Conservation (phyloP, 2,888 invertebrate species). For the Sarcophaga carnaria region DNA sequence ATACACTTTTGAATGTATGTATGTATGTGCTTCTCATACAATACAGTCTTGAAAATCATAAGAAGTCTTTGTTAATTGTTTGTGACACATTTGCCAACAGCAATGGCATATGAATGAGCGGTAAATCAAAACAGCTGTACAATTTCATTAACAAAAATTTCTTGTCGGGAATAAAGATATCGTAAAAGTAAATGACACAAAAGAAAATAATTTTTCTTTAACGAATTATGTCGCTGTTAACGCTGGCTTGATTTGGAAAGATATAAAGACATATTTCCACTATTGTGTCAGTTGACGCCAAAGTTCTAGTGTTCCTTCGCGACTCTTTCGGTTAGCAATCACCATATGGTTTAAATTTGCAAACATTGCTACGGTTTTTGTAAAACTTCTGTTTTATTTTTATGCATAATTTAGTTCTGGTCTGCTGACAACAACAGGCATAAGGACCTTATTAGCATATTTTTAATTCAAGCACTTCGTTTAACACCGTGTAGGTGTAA, state of each 20-base stretch:
- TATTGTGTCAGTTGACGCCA: conserved; percentile 4
- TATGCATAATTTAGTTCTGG: conserved; percentile 64
- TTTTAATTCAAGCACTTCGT: conserved; percentile 7
- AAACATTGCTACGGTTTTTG: background rate
- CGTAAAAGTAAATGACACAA: too few species aligned
- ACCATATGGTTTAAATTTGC: conserved; percentile 17
- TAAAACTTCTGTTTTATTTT: conserved; percentile 34
- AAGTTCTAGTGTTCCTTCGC: conserved; percentile 19
- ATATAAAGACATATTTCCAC: conserved; percentile 53
- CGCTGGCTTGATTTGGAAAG: conserved; percentile 19
- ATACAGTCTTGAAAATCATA: background rate
- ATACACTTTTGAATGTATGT: background rate
- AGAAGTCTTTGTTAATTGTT: conserved; percentile 34
- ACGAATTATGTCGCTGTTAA: conserved; percentile 12
- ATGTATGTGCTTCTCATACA: background rate
- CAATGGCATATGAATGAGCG: conserved; percentile 4
- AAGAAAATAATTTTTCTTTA: background rate
- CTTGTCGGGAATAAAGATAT: background rate
- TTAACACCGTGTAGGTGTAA: conserved; percentile 7
- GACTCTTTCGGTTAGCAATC: background rate
- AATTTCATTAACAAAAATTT: background rate
- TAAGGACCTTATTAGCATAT: conserved; percentile 65
- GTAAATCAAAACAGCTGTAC: conserved; percentile 41
- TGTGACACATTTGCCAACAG: conserved; percentile 33
- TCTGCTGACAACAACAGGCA: conserved; percentile 24